Evolutionary conservation across 92 coral and sea anemone genomes (phyloP).

Genomic region (Paragorgia papillata): DNA sequence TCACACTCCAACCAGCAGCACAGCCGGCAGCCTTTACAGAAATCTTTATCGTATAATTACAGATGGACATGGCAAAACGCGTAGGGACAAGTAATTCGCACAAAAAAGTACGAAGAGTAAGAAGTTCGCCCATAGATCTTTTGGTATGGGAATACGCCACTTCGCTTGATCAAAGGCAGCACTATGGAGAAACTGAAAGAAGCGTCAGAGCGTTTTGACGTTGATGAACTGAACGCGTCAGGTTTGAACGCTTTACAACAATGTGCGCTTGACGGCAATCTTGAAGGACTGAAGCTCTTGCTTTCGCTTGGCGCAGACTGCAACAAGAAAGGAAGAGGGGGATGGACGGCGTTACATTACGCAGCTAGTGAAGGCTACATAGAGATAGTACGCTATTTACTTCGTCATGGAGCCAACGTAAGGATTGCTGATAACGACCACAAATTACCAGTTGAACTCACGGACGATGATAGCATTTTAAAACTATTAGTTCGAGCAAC

Average conservation of each 20-base stretch:
- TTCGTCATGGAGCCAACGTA: conserved; percentile 82
- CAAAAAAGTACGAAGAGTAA: conserved; percentile 29
- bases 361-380: conserved; percentile 96
- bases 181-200: conserved; percentile 40
- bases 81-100: background rate
- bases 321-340: conserved; percentile 80
- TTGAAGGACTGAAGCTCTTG: conserved; percentile 76
- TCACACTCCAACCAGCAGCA: too few species aligned
- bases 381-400: conserved; percentile 79
- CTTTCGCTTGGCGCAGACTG: conserved; percentile 88
- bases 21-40: too few species aligned
- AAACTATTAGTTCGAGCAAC: conserved; percentile 79
- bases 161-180: conserved; percentile 11
- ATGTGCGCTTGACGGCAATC: conserved; percentile 87
- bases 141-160: conserved; percentile 40
- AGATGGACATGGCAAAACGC: background rate
- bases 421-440: conserved; percentile 77
- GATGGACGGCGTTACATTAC: conserved; percentile 91
- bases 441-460: conserved; percentile 83
- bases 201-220: conserved; percentile 47
- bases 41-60: background rate
- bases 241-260: conserved; percentile 94
- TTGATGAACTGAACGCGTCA: conserved; percentile 82
- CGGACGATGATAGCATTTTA: conserved; percentile 77
- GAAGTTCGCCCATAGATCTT: conserved; percentile 40